A percentile compares a stretch with the other conserved stretches of the same genome.
Evolutionary conservation across 2,888 invertebrate genomes (phyloP).

Genomic region (Apamea monoglypha): DNA sequence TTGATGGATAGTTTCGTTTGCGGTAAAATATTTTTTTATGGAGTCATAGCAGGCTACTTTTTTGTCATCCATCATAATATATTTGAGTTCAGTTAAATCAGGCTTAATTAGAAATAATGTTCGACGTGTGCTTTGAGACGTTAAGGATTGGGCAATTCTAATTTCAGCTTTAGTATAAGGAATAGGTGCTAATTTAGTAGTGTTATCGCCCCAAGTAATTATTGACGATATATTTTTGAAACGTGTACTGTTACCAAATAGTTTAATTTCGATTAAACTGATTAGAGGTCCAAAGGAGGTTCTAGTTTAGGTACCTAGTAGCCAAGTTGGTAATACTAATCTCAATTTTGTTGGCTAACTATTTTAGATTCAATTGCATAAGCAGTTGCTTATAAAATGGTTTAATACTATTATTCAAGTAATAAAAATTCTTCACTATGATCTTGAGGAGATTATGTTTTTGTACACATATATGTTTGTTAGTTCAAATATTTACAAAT

Average conservation of each 20-base stretch:
- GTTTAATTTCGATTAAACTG: background rate
- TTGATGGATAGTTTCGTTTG: slow-evolving; percentile 14
- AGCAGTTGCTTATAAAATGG: background rate
- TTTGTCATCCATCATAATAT: background rate
- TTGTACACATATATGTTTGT: background rate
- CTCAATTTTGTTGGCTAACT: background rate
- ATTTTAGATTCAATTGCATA: background rate
- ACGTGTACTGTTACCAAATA: background rate
- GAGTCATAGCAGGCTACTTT: too few species aligned
- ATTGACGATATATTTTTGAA: background rate
- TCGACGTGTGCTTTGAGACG: background rate
- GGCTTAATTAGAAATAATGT: background rate
- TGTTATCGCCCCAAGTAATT: background rate
- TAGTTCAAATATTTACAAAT: slow-evolving; percentile 1
- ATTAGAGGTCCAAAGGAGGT: background rate
- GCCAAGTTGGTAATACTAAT: background rate
- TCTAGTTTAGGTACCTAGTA: background rate
- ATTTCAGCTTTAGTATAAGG: background rate
- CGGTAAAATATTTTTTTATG: background rate
- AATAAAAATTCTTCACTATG: background rate
- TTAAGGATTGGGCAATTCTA: background rate
- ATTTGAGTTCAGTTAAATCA: background rate
- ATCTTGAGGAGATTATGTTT: background rate
- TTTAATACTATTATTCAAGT: background rate
- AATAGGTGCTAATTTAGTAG: background rate